Evolutionary conservation across 2,888 invertebrate species (phyloP).

Genomic region (Arctia plantaginis): DNA sequence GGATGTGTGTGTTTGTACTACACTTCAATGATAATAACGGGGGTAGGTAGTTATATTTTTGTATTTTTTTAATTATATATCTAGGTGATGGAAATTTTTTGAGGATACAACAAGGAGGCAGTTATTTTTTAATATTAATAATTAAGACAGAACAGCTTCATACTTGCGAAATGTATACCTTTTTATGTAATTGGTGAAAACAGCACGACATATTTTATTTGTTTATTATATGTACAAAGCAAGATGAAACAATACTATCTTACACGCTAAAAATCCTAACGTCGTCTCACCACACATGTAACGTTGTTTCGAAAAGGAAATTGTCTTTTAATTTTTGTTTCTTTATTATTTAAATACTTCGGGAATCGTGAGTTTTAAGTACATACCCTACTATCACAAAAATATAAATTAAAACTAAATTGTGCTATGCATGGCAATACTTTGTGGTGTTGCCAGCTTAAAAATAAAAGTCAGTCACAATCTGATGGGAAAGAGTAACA

Average conservation of each 20-base stretch:
- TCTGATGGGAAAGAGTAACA: slow-evolving; percentile 84
- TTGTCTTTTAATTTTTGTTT: slow-evolving; percentile 66
- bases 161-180: slow-evolving; percentile 57
- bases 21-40: slow-evolving; percentile 31
- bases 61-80: slow-evolving; percentile 36
- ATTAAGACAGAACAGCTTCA: slow-evolving; percentile 70
- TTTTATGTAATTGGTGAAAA: slow-evolving; percentile 21
- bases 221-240: slow-evolving; percentile 41
- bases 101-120: slow-evolving; percentile 56
- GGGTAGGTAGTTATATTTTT: slow-evolving; percentile 29
- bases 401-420: slow-evolving; percentile 79
- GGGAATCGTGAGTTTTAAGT: slow-evolving; percentile 71
- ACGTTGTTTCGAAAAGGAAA: slow-evolving; percentile 70
- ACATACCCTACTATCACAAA: slow-evolving; percentile 84
- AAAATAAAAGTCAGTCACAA: slow-evolving; percentile 66
- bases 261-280: slow-evolving; percentile 71
- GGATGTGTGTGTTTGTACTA: slow-evolving; percentile 55
- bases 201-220: slow-evolving; percentile 11
- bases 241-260: slow-evolving; percentile 71
- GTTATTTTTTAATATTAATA: slow-evolving; percentile 58
- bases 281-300: slow-evolving; percentile 87
- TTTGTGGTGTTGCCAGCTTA: slow-evolving; percentile 61
- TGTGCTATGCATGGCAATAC: slow-evolving; percentile 74
- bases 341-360: slow-evolving; percentile 58
- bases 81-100: slow-evolving; percentile 30